These are phyloP conservation scores for Equus przewalskii DNA, from an alignment of 2,113 vertebrate genomes.

Conservation along the genomic window DNA sequence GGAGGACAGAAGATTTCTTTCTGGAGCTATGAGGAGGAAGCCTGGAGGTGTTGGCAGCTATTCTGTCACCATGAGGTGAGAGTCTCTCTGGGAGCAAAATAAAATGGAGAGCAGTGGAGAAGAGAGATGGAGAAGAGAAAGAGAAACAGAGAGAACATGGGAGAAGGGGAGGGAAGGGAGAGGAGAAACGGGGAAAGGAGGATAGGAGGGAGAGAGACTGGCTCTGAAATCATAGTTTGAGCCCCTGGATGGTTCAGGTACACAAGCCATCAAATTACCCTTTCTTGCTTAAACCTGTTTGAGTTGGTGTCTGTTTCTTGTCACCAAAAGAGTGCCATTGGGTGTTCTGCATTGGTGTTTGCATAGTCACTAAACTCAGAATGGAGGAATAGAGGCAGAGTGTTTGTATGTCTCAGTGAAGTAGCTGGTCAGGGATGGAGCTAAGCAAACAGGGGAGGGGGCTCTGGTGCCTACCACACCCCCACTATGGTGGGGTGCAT, in stretches of 20 bases:
- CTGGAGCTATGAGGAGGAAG: background rate
- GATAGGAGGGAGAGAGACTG: no score
- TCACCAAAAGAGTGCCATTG: rapidly evolving
- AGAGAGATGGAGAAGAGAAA: background rate
- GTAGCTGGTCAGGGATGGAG: rapidly evolving
- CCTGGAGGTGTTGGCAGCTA: background rate
- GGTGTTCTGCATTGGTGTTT: rapidly evolving
- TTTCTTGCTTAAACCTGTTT: background rate
- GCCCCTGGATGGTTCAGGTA: background rate
- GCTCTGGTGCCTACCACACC: background rate
- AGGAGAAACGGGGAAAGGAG: rapidly evolving
- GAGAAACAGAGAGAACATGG: rapidly evolving
- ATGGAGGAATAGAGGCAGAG: background rate
- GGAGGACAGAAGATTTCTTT: background rate
- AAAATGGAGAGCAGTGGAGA: background rate
- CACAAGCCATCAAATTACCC: rapidly evolving
- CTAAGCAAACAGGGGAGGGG: no score
- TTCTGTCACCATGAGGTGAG: background rate
- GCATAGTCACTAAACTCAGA: rapidly evolving
- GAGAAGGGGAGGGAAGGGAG: no score
- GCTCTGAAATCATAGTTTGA: rapidly evolving
- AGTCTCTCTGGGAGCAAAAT: background rate
- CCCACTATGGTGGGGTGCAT: background rate
- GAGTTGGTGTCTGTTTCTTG: no score
- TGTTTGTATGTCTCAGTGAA: rapidly evolving